phyloP scores from a whole-genome alignment of 37 sponge, comb jelly and placozoan genomes.

The Axinella damicornis region DNA sequence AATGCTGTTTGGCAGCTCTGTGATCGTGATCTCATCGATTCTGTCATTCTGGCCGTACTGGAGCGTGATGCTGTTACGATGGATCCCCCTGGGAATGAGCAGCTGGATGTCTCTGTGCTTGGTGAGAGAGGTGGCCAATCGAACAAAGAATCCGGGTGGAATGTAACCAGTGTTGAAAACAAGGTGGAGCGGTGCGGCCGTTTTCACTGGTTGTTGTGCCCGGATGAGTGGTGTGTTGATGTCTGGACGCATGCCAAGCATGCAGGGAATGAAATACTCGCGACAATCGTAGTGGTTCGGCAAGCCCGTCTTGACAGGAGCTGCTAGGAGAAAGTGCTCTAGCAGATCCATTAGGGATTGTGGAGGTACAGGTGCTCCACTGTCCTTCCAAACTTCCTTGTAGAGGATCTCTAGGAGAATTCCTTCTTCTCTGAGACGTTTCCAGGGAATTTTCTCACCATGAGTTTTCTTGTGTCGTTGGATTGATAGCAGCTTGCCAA shows the following conservation, averaged over 20 bases:
- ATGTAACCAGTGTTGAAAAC: slow-evolving; percentile 29
- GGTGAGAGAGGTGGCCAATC: slow-evolving; percentile 37
- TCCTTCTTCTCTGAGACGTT: not conserved
- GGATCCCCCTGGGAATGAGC: slow-evolving; percentile 14
- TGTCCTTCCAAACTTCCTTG: not conserved
- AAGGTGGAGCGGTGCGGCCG: slow-evolving; percentile 49
- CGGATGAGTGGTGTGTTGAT: no score
- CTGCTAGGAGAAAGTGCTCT: slow-evolving; percentile 25
- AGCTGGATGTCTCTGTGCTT: not conserved
- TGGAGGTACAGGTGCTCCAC: not conserved
- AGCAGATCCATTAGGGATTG: slow-evolving; percentile 37
- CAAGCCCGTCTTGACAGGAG: not conserved
- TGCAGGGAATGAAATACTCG: slow-evolving; percentile 47
- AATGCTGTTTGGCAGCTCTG: not conserved
- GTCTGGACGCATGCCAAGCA: not conserved
- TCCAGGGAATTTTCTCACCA: not conserved
- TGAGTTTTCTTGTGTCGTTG: no score
- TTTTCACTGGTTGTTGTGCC: not conserved
- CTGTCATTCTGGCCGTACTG: slow-evolving; percentile 14
- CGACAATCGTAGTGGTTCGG: not conserved
- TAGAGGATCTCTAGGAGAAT: not conserved
- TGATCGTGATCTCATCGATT: slow-evolving; percentile 26
- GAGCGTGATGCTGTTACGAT: slow-evolving; percentile 33
- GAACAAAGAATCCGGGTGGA: slow-evolving; percentile 63
- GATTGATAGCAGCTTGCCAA: no score